Evolutionary conservation across 2,888 invertebrate species (phyloP), one percentile per base, ranked within the genome.

Genomic region (Apamea sordens): DNA sequence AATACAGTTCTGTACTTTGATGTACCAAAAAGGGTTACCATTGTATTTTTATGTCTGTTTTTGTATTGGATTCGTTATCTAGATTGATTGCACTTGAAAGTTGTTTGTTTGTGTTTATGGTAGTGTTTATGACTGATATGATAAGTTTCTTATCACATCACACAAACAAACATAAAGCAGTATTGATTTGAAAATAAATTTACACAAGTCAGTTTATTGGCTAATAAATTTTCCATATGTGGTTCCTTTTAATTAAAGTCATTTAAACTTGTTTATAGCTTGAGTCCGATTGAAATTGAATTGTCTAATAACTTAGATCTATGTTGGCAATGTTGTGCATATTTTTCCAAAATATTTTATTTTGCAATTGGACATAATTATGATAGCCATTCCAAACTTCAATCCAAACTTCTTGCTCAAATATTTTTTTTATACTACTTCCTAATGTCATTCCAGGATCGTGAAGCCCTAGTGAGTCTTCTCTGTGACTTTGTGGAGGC

Each of bases 401-500:
- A 41, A 74, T 28, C 21, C 24, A 74, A 74, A 50, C n/a, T 18
- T 36, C 8, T 41, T 36, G 8, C 50, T 36, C 8, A 44, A 47
- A 47, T 3, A 36, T 64, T 41, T 56, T 56, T 73, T 8, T 44
- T 21, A 67, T 5, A 1, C 11, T 21, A 11, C 7, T 10, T 65
- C 18, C 7, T 67, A 13, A 67, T 68, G 6, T 53, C 21, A 68
- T 91, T 95, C 36, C 94, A 98, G 97, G 98, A 98, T 89, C 96
- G 97, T 85, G 97, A 97, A 80, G 97, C 97, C n/a, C 94, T 98
- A 89, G 97, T 98, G 59, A 98, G 97, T 89, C 94, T 98, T 32
- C 97, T 98, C 87, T 97, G 98, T 90, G 98, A 98, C 93, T 98
- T 98, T 92, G 98, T 98, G 59, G 98, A 98, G 92, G 97, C 97